Base-by-base conservation (phyloP, 2,797 vertebrate species). In the Anolis apletophallus region DNA sequence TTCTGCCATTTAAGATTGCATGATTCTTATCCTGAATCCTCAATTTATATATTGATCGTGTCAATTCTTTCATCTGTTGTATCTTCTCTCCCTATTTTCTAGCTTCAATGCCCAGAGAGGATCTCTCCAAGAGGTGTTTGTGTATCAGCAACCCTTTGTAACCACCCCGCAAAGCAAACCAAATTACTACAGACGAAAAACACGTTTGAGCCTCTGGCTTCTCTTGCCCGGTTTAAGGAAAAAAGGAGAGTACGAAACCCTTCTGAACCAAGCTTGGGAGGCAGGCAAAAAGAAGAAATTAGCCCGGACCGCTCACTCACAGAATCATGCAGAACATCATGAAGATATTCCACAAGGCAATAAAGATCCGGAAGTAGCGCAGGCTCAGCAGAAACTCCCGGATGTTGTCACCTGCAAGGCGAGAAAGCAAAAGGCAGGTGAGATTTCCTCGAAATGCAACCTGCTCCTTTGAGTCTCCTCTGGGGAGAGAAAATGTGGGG, bases 281-380 rank as follows among this genome's bases (percentile, higher is more conserved):
- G 40, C n/a, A 84, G 14, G 16, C 0, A 7, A 34, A 26, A 26
- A 21, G 21, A 57, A 5, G 34, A 3, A 11, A 64, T 9, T 0
- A 1, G 23, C 57, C 16, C 32, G 19, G 0, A 0, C 0, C 40
- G 0, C 0, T 29, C 92, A 99, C 99, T 99, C 92, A 99, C 99
- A 99, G 64, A 2, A 99, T 97, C 99, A 99, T 99, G 95, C 99
- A 99, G 96, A 99, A 98, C 99, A 99, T 99, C 92, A 99, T 99
- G 96, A 99, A 99, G 92, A 99, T 90, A 64, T 99, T 99, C 99
- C 99, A 99, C 88, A 99, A 90, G 13, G 98, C 98, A 34, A 99
- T 99, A 96, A 99, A 99, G 96, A 99, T 97, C 67, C 99, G 96
- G 46, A 99, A 99, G 93, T 99, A 99, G 12, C 98, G 96, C 87